These are phyloP conservation scores for Cassiopea xamachana DNA, from an alignment of 30 jellyfish, hydroid and myxozoan species.

Conservation along the genomic window DNA sequence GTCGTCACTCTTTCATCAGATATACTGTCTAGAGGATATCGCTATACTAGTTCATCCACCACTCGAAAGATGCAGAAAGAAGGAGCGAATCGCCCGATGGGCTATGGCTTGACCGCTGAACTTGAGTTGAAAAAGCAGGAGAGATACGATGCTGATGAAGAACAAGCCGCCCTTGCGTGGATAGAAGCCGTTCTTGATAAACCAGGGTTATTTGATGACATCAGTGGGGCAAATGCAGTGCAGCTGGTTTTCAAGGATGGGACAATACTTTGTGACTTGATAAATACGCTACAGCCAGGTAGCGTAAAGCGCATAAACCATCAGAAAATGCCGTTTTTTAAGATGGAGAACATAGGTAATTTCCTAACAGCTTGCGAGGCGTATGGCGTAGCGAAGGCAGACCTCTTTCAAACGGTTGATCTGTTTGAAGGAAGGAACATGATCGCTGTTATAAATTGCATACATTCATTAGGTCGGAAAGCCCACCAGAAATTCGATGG, in stretches of 20 bases:
- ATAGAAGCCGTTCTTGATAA: constrained; percentile 87
- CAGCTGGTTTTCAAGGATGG: constrained; percentile 87
- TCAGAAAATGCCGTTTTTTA: constrained; percentile 86
- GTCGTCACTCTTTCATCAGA: background rate
- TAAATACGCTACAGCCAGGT: constrained; percentile 81
- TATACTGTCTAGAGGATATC: background rate
- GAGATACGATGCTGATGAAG: constrained; percentile 81
- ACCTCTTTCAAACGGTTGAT: constrained; percentile 97
- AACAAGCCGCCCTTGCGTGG: constrained; percentile 92
- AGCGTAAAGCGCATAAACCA: constrained; percentile 83
- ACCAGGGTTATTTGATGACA: constrained; percentile 76
- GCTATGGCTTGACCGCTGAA: constrained; percentile 92
- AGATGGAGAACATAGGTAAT: constrained; percentile 97
- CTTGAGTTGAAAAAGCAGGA: constrained; percentile 71
- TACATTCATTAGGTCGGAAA: constrained; percentile 89
- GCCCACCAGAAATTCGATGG: constrained; percentile 85
- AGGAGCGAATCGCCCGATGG: constrained; percentile 92
- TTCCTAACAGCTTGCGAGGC: constrained; percentile 75
- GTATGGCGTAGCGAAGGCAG: constrained; percentile 75
- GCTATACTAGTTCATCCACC: background rate
- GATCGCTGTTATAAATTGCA: constrained; percentile 88
- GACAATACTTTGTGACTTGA: constrained; percentile 70
- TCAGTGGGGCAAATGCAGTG: constrained; percentile 68
- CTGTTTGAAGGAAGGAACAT: constrained; percentile 86
- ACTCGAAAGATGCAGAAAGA: constrained; percentile 37